Evolutionary conservation across 2,888 invertebrate genomes (phyloP), one percentile per base, ranked within the genome.

Genomic region (Acanthosepion esculentum): DNA sequence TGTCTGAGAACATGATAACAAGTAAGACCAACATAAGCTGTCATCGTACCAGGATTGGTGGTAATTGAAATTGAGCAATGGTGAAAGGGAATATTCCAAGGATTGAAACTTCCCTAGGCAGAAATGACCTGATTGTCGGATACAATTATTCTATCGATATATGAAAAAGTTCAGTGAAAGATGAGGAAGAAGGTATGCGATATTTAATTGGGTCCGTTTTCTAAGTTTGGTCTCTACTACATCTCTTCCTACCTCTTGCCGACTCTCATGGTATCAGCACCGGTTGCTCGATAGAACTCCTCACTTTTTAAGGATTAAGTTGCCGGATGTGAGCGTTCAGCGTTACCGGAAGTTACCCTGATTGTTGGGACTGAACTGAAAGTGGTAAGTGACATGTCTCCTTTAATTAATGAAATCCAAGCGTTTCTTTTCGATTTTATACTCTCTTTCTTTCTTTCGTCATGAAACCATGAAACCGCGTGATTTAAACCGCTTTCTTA

Each of bases 341-440:
- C 78, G 78, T 33, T 33, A n/a, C 78, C 78, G 78, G 78, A 78
- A 78, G 78, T 78, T 78, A 15, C 12, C n/a, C 18, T 23, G 78
- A 78, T 78, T 78, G 78, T 78, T 78, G n/a, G n/a, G 78, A 78
- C 78, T 33, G n/a, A 78, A n/a, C n/a, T n/a, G 78, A 78, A 78
- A n/a, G n/a, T 78, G 78, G 33, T 78, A 78, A 78, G 78, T 78
- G 78, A 78, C 33, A 78, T 78, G 78, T 18, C 33, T 78, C 78
- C 78, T 78, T n/a, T 78, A 78, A 78, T 78, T 78, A 78, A n/a
- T 33, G 78, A 78, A 78, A 78, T 33, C 29, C 78, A 78, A 78
- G n/a, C 78, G 18, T 12, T 12, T n/a, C n/a, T n/a, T 33, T 33
- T n/a, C 78, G n/a, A 10, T 29, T 10, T n/a, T 10, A 8, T 10